Conservation (phyloP, 1,140 invertebrate species). For the Zaprionus ghesquierei region DNA sequence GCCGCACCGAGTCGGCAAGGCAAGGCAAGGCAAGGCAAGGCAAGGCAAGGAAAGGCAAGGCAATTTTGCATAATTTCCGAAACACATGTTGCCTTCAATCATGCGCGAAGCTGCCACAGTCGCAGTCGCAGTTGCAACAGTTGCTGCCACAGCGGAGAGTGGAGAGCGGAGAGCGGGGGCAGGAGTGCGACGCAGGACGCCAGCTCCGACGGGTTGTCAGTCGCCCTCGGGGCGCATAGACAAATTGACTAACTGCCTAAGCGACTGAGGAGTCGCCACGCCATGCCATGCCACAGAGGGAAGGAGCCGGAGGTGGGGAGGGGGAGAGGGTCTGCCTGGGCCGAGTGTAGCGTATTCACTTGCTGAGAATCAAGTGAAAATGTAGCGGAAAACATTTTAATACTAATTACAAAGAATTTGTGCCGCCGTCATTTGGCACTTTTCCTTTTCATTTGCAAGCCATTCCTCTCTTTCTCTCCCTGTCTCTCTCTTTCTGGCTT, state of each 20-base stretch:
- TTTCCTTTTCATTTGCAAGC: constrained; percentile 53
- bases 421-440: constrained; percentile 70
- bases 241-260: constrained; percentile 78
- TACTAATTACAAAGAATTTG: constrained; percentile 82
- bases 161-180: not conserved
- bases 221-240: constrained; percentile 67
- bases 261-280: constrained; percentile 33
- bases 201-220: constrained; percentile 34
- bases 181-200: not conserved
- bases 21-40: constrained; percentile 43
- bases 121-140: constrained; percentile 31
- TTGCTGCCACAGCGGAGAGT: constrained; percentile 4
- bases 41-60: constrained; percentile 32
- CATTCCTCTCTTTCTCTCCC: not conserved
- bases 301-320: not conserved
- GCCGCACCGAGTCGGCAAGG: too few species aligned
- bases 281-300: too few species aligned
- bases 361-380: constrained; percentile 74
- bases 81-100: constrained; percentile 82
- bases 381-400: constrained; percentile 81
- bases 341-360: not conserved
- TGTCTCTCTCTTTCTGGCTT: not conserved
- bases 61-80: constrained; percentile 82
- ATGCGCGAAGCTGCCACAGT: constrained; percentile 58
- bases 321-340: not conserved